Percentiles rank a stretch among this genome's conserved stretches.
Evolutionary conservation across 2,797 vertebrate species (phyloP).

Genomic region (Acanthurus lineatus): DNA sequence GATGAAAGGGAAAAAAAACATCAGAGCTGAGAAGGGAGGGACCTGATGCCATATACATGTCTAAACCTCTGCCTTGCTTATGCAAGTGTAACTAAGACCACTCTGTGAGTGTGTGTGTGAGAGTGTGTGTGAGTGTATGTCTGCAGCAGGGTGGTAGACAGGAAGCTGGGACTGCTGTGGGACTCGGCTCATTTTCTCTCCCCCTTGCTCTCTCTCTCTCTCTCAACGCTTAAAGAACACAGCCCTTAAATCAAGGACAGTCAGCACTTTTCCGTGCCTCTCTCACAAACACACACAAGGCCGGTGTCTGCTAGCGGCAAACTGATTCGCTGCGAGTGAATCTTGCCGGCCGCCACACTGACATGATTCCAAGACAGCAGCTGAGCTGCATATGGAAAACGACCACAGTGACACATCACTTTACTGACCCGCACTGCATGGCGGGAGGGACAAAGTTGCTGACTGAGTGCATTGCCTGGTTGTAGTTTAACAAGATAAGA

Average conservation of each 20-base stretch:
- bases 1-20: slow-evolving; percentile 21
- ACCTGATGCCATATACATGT: slow-evolving; percentile 37
- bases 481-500: not conserved
- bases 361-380: slow-evolving; percentile 16
- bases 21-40: slow-evolving; percentile 26
- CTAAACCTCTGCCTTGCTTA: slow-evolving; percentile 49
- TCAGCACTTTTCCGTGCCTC: slow-evolving; percentile 59
- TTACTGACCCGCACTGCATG: not conserved
- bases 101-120: slow-evolving; percentile 35
- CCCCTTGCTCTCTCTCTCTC: slow-evolving; percentile 20
- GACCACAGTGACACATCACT: slow-evolving; percentile 48
- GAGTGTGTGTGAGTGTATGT: slow-evolving; percentile 11
- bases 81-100: slow-evolving; percentile 62
- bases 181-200: slow-evolving; percentile 43
- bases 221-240: slow-evolving; percentile 27
- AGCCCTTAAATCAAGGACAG: slow-evolving; percentile 37
- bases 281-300: slow-evolving; percentile 13
- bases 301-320: slow-evolving; percentile 17
- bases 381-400: slow-evolving; percentile 34
- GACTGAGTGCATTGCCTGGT: not conserved
- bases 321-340: slow-evolving; percentile 16
- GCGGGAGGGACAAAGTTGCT: not conserved
- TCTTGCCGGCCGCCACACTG: slow-evolving; percentile 33
- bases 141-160: slow-evolving; percentile 47
- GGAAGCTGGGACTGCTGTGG: slow-evolving; percentile 62